phyloP scores from a whole-genome alignment of 2,888 invertebrate species.

The Idaea dimidiata region DNA sequence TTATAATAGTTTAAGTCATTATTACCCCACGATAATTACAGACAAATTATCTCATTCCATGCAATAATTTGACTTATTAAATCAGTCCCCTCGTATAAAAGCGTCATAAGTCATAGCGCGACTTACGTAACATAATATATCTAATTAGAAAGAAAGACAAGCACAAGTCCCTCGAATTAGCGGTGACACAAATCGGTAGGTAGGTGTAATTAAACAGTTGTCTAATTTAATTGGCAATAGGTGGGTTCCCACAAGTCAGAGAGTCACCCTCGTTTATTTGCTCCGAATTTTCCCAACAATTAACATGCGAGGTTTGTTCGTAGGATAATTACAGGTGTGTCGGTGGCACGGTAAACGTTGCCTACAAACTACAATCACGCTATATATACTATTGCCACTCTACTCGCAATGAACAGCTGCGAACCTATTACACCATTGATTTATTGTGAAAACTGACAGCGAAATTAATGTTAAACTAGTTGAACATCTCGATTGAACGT shows the following conservation, averaged over 20 bases:
- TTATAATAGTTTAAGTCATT: background rate
- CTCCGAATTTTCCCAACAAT: slow-evolving; percentile 70
- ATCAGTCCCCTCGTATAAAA: slow-evolving; percentile 49
- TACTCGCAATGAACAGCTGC: slow-evolving; percentile 28
- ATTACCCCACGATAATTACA: slow-evolving; percentile 34
- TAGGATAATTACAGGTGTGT: slow-evolving; percentile 64
- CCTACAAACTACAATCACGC: slow-evolving; percentile 55
- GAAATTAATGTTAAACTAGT: slow-evolving; percentile 19
- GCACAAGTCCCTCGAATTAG: slow-evolving; percentile 47
- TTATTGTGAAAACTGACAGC: slow-evolving; percentile 27
- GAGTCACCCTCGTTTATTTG: slow-evolving; percentile 66
- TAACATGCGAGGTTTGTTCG: slow-evolving; percentile 56
- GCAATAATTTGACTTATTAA: slow-evolving; percentile 50
- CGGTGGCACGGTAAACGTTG: slow-evolving; percentile 49
- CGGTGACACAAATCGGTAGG: slow-evolving; percentile 48
- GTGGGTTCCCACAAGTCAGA: slow-evolving; percentile 74
- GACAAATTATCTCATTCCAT: slow-evolving; percentile 39
- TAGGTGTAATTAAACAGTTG: slow-evolving; percentile 72
- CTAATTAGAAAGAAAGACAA: slow-evolving; percentile 51
- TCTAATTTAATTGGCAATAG: slow-evolving; percentile 78
- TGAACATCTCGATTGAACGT: slow-evolving; percentile 13
- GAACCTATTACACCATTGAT: slow-evolving; percentile 30
- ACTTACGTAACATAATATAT: slow-evolving; percentile 41
- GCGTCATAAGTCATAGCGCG: slow-evolving; percentile 48
- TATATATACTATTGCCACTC: slow-evolving; percentile 27